Conservation (phyloP, 2,113 vertebrate genomes). For the Calcarius ornatus region DNA sequence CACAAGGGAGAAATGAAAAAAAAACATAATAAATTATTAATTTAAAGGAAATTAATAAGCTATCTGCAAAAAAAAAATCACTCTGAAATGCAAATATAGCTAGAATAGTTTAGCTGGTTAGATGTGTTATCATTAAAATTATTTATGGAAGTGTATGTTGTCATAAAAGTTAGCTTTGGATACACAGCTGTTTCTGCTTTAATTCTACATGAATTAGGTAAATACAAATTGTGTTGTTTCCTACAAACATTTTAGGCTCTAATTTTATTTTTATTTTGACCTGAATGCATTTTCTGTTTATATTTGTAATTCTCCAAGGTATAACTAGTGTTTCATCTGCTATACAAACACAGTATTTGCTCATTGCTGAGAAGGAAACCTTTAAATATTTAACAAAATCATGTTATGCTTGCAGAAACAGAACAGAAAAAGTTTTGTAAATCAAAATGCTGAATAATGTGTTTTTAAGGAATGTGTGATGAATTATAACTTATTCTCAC, state of each 20-base stretch:
- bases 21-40: slow-evolving; percentile 42
- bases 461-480: background rate
- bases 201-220: background rate
- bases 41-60: slow-evolving; percentile 25
- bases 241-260: background rate
- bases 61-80: slow-evolving; percentile 9
- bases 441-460: background rate
- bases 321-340: background rate
- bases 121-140: background rate
- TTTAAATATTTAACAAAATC: slow-evolving; percentile 52
- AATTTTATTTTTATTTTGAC: slow-evolving; percentile 40
- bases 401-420: background rate
- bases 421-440: background rate
- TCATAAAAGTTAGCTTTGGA: background rate
- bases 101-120: background rate
- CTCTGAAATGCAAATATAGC: slow-evolving; percentile 19
- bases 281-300: slow-evolving; percentile 25
- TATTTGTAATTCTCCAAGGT: slow-evolving; percentile 26
- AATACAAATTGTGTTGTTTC: background rate
- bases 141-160: background rate
- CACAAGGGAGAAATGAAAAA: slow-evolving; percentile 28
- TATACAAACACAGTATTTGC: slow-evolving; percentile 16
- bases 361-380: background rate
- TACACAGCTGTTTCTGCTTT: background rate
- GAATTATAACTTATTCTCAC: background rate